These are phyloP conservation scores for Eupeodes corollae DNA, from an alignment of 1,140 invertebrate species.

Conservation along the genomic window DNA sequence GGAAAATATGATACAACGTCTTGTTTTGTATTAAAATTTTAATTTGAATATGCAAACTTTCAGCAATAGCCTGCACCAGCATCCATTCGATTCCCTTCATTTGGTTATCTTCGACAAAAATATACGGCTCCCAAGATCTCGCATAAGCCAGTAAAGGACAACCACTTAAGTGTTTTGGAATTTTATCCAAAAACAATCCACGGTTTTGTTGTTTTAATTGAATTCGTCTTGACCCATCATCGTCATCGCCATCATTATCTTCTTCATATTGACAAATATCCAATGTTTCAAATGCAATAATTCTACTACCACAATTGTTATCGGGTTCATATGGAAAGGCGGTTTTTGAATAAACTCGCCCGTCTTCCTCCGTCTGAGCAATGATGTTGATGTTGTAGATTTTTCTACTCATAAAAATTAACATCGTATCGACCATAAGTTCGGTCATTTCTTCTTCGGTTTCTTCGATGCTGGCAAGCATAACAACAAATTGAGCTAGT, in stretches of 20 bases:
- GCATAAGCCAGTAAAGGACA: conserved; percentile 25
- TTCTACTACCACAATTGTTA: conserved; percentile 33
- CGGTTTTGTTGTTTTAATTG: not conserved
- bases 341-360: conserved; percentile 20
- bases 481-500: conserved; percentile 30
- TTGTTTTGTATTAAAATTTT: conserved; percentile 23
- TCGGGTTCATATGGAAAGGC: conserved; percentile 32
- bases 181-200: conserved; percentile 23
- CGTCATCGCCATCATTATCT: not conserved
- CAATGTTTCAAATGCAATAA: conserved; percentile 22
- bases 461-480: conserved; percentile 22
- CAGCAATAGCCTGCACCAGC: conserved; percentile 25
- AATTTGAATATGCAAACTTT: conserved; percentile 23
- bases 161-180: conserved; percentile 25
- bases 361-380: conserved; percentile 26
- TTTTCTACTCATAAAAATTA: conserved; percentile 28
- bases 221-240: not conserved
- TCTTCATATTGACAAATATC: conserved; percentile 25
- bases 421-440: conserved; percentile 24
- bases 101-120: conserved; percentile 10
- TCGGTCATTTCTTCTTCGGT: conserved; percentile 33
- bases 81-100: conserved; percentile 26
- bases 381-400: conserved; percentile 32
- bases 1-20: conserved; percentile 28
- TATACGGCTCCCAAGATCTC: conserved; percentile 31